Evolutionary conservation across 2,797 vertebrate genomes (phyloP), one percentile per base, ranked within the genome.

Genomic region (Lithobates sylvaticus): DNA sequence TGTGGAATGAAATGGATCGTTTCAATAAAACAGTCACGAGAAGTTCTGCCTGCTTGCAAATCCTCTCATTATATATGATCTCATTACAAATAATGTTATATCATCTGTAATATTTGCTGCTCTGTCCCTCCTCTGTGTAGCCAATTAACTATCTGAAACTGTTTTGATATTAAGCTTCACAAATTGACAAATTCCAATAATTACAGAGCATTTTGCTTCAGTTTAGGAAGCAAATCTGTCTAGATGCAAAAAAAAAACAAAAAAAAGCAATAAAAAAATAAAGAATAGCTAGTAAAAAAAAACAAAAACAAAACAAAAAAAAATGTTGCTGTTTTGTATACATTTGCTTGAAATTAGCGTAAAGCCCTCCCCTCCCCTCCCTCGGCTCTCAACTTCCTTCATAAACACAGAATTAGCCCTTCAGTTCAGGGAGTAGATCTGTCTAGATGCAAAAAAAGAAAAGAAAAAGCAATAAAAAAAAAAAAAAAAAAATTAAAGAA

Each of bases 341-440:
- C 88, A 89, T 86, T 74, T 72, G 12, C 15, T 86, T 54, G 10
- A 88, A 86, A 84, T 89, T 47, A 77, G 1, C 21, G 77, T 87
- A 72, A 15, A 88, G 1, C 12, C 68, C 74, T 61, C 5, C 15
- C 15, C 42, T 18, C 50, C 73, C 70, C 32, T 29, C 29, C 29
- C 44, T 44, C 21, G 7, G 39, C 67, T 71, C 72, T 42, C 8
- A 21, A 29, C 84, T 77, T 84, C 79, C 44, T 72, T 88, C 15
- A 16, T 36, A 73, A 39, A 88, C 89, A 84, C 76, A 12, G 4
- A 16, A n/a, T 82, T 86, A 79, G 70, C 73, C 86, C 88, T 85
- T 89, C 77, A 81, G 29, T 29, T 29, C 29, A 29, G 29, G 29
- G 2, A 29, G 29, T 2, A 29, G 29, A 29, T 29, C 29, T 29